Conservation (phyloP, 2,113 vertebrate genomes). For the Bos javanicus region DNA sequence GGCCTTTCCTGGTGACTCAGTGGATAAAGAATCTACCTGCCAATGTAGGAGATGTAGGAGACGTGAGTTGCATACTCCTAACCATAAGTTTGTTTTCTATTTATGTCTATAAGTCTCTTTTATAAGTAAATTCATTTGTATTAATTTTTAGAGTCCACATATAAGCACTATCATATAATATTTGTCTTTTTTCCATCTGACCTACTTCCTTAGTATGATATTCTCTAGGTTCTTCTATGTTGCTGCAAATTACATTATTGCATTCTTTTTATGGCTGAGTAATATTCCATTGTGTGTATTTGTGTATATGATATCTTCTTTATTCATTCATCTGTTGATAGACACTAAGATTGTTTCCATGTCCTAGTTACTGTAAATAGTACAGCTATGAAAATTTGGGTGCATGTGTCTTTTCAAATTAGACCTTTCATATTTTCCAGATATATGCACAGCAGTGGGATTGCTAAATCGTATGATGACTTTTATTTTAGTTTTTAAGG, state of each 20-base stretch:
- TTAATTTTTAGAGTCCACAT: not conserved
- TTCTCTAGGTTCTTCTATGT: not conserved
- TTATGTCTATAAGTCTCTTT: not conserved
- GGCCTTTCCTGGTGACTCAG: not conserved
- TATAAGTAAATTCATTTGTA: not conserved
- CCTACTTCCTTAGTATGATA: not conserved
- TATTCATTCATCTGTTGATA: not conserved
- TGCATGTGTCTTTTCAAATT: not conserved
- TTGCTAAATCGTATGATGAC: not conserved
- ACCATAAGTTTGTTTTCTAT: not conserved
- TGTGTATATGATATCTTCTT: not conserved
- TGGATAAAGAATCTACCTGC: not conserved
- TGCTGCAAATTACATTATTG: not conserved
- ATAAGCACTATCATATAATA: not conserved
- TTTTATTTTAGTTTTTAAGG: not conserved
- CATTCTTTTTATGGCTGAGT: not conserved
- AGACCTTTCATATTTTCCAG: not conserved
- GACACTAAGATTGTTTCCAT: not conserved
- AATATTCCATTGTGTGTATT: not conserved
- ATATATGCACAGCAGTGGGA: not conserved
- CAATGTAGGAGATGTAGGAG: not conserved
- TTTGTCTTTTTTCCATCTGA: not conserved
- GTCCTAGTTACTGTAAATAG: not conserved
- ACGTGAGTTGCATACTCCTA: not conserved
- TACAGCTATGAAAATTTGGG: not conserved